These are phyloP conservation scores for Archegozetes longisetosus DNA, from an alignment of 1,140 invertebrate species.

Conservation along the genomic window DNA sequence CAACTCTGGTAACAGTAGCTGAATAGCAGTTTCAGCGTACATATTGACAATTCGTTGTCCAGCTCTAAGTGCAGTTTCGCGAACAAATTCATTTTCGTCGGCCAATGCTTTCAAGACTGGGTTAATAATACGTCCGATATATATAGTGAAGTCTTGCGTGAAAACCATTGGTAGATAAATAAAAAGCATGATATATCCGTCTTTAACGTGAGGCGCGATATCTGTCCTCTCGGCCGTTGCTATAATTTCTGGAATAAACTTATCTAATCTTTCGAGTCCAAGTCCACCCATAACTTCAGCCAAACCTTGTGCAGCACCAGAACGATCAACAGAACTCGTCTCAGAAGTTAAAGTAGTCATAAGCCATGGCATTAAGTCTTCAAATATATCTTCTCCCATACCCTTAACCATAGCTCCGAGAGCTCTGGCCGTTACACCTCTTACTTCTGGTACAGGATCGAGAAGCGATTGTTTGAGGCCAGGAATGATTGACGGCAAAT, in stretches of 20 bases:
- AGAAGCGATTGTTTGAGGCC: constrained; percentile 87
- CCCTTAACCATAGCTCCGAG: constrained; percentile 87
- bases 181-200: constrained; percentile 99
- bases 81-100: constrained; percentile 96
- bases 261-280: constrained; percentile 83
- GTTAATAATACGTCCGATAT: constrained; percentile 93
- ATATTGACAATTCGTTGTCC: constrained; percentile 92
- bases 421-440: constrained; percentile 35
- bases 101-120: constrained; percentile 86
- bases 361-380: constrained; percentile 89
- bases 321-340: constrained; percentile 80
- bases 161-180: constrained; percentile 98
- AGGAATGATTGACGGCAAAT: constrained; percentile 89
- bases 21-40: constrained; percentile 90
- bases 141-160: constrained; percentile 81
- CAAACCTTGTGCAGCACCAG: constrained; percentile 92
- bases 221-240: constrained; percentile 80
- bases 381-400: constrained; percentile 88
- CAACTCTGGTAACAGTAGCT: constrained; percentile 77
- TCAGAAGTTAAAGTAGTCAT: constrained; percentile 97
- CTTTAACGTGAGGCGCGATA: constrained; percentile 91
- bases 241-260: constrained; percentile 97
- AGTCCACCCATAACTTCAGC: constrained; percentile 78
- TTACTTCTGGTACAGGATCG: constrained; percentile 90
- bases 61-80: constrained; percentile 88